These are phyloP conservation scores for Nannobrachium achirus DNA, from an alignment of 2,113 vertebrate genomes.

Conservation along the genomic window DNA sequence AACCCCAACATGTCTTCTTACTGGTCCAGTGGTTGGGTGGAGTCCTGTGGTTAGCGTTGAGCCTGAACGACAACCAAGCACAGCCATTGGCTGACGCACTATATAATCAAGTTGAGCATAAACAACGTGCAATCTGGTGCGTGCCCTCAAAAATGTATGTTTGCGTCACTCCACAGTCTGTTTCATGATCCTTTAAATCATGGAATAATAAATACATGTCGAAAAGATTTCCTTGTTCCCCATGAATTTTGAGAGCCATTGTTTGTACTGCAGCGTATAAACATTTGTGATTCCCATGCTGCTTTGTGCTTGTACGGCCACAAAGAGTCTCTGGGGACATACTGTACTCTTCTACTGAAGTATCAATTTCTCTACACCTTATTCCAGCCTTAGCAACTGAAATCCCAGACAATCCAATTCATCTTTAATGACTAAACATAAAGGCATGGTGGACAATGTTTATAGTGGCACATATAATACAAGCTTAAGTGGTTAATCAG, in stretches of 20 bases:
- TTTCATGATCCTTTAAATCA: background rate
- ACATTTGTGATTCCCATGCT: background rate
- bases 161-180: background rate
- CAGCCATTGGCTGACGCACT: conserved; percentile 52
- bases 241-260: background rate
- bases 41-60: conserved; percentile 67
- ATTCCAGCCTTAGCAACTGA: conserved; percentile 12
- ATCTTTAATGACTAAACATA: conserved; percentile 31
- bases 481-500: too few species aligned
- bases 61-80: conserved; percentile 51
- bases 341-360: too few species aligned
- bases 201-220: background rate
- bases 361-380: background rate
- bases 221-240: background rate
- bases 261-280: background rate
- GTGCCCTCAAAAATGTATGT: conserved; percentile 7
- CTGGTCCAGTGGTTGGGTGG: conserved; percentile 72
- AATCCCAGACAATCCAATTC: conserved; percentile 32
- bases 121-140: conserved; percentile 18
- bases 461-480: background rate
- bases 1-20: conserved; percentile 39
- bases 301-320: background rate
- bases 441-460: conserved; percentile 2
- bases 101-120: conserved; percentile 53
- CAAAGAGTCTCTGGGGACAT: background rate